Evolutionary conservation across 2,797 vertebrate species (phyloP).

Genomic region (Lemur catta): DNA sequence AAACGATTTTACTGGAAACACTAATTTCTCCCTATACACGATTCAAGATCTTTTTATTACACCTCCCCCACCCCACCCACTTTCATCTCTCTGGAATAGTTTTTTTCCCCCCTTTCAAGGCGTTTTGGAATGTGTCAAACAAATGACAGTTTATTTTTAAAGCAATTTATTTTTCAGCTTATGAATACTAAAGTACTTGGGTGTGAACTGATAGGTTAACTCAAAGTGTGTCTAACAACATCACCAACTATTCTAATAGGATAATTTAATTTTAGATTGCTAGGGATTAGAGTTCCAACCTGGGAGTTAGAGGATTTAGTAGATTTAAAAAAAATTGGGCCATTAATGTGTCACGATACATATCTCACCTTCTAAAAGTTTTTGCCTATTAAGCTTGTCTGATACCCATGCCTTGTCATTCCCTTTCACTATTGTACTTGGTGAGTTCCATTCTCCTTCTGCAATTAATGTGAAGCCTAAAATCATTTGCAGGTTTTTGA

Average conservation of each 20-base stretch:
- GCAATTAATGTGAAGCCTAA: slow-evolving; percentile 42
- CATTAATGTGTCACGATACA: background rate
- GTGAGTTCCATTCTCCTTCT: background rate
- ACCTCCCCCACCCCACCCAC: background rate
- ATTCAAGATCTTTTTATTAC: slow-evolving; percentile 26
- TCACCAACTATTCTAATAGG: background rate
- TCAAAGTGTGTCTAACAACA: background rate
- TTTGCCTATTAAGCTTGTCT: background rate
- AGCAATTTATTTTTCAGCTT: slow-evolving; percentile 50
- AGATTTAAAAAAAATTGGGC: background rate
- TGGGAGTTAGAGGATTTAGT: background rate
- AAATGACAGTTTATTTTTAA: slow-evolving; percentile 57
- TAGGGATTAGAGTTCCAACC: background rate
- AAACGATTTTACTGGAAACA: slow-evolving; percentile 32
- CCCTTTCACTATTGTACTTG: background rate
- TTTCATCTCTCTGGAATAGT: slow-evolving; percentile 47
- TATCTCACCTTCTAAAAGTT: slow-evolving; percentile 56
- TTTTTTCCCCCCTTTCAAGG: background rate
- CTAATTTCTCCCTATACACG: background rate
- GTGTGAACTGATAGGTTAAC: slow-evolving; percentile 23
- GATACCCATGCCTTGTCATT: background rate
- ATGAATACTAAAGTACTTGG: slow-evolving; percentile 14
- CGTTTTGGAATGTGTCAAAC: slow-evolving; percentile 33
- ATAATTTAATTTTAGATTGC: background rate
- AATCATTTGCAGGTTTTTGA: slow-evolving; percentile 49